phyloP scores from a whole-genome alignment of 2,888 invertebrate species.

The Eristalinus aeneus region DNA sequence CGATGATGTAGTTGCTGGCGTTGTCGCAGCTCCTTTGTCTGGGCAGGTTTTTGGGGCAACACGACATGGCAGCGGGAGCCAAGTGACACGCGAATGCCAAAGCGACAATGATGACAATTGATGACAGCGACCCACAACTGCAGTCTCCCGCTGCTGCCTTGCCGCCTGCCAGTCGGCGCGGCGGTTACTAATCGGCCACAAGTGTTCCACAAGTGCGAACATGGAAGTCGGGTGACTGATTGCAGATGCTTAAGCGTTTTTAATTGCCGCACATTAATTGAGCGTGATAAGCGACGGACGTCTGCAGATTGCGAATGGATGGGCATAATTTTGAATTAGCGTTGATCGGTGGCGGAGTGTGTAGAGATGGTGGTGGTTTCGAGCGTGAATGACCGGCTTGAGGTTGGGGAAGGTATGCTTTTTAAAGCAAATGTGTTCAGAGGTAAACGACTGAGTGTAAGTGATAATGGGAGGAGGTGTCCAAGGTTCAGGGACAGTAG shows the following conservation, averaged over 20 bases:
- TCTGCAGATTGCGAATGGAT: background rate
- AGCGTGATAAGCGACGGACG: conserved; percentile 7
- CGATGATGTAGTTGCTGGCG: conserved; percentile 37
- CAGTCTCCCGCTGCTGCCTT: background rate
- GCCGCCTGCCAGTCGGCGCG: conserved; percentile 16
- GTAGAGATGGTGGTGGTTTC: too few species aligned
- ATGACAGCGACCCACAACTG: conserved; percentile 57
- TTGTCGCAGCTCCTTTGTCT: conserved; percentile 12
- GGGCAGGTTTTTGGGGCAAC: conserved; percentile 56
- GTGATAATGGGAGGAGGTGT: too few species aligned
- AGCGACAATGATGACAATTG: conserved; percentile 63
- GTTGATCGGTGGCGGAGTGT: background rate
- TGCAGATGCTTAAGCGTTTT: conserved; percentile 60
- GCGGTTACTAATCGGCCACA: conserved; percentile 68
- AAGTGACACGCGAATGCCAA: conserved; percentile 61
- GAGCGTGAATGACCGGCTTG: too few species aligned
- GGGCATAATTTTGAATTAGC: background rate
- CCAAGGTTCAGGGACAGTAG: too few species aligned
- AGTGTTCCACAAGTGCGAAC: conserved; percentile 59
- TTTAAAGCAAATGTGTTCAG: too few species aligned
- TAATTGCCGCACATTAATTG: conserved; percentile 60
- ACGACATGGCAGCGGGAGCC: conserved; percentile 66
- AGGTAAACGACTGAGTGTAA: too few species aligned
- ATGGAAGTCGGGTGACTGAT: conserved; percentile 57
- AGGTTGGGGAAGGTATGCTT: too few species aligned